These are phyloP conservation scores for Xerus inauris DNA, from an alignment of 2,113 vertebrate species.

Conservation along the genomic window DNA sequence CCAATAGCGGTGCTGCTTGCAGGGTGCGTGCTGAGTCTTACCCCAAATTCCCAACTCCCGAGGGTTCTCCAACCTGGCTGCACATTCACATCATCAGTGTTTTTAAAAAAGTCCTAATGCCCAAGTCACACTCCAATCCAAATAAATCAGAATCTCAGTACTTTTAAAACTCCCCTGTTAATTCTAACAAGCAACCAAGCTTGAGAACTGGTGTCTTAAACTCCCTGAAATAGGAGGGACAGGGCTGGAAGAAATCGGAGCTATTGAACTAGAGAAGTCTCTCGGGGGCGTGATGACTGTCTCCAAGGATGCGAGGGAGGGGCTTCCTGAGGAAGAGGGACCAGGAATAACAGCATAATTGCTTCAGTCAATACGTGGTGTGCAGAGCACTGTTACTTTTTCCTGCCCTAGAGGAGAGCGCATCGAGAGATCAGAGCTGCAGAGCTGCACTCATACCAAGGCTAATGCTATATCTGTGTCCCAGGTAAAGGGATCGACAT, in stretches of 20 bases:
- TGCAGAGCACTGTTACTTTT: not conserved
- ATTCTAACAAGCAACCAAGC: not conserved
- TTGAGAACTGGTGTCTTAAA: not conserved
- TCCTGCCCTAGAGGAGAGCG: not conserved
- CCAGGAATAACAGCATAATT: not conserved
- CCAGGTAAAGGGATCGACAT: not conserved
- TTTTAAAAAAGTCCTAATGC: not conserved
- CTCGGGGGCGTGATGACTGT: not conserved
- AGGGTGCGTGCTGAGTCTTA: too few species aligned
- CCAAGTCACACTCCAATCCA: not conserved
- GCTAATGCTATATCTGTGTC: not conserved
- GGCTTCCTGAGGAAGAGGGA: not conserved
- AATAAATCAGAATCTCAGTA: not conserved
- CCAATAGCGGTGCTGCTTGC: not conserved
- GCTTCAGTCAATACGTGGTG: fast-evolving
- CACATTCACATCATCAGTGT: not conserved
- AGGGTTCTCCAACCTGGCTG: not conserved
- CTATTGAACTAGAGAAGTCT: not conserved
- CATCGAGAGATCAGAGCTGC: not conserved
- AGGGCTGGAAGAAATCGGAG: not conserved
- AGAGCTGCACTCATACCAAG: fast-evolving
- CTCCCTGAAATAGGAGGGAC: not conserved
- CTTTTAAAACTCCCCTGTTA: not conserved
- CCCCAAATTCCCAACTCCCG: not conserved
- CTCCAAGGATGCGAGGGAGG: not conserved